These are phyloP conservation scores for Carollia perspicillata DNA, from an alignment of 2,113 vertebrate genomes.

Conservation along the genomic window DNA sequence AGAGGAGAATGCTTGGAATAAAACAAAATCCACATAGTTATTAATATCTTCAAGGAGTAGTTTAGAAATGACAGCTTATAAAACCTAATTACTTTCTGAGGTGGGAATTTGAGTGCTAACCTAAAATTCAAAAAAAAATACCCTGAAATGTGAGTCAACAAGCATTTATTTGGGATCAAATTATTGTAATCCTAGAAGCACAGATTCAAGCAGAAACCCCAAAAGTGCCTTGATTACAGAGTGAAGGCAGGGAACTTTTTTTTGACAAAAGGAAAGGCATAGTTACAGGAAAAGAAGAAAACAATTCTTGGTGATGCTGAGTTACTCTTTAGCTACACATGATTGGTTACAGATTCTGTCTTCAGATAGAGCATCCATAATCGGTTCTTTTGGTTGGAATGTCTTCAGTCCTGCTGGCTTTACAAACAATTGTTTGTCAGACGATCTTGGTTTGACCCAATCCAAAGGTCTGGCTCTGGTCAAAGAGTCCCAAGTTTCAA, in stretches of 20 bases:
- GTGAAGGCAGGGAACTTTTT: not conserved
- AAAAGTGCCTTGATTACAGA: not conserved
- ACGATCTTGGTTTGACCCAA: too few species aligned
- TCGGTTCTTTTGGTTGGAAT: not conserved
- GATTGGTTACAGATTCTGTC: not conserved
- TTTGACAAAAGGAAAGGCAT: not conserved
- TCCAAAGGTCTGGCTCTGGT: not conserved
- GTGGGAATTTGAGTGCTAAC: not conserved
- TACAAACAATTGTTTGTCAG: not conserved
- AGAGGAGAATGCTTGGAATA: constrained; percentile 28
- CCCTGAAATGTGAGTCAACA: not conserved
- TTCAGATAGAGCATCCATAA: not conserved
- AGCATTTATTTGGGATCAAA: not conserved
- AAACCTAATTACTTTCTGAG: not conserved
- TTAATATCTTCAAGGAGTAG: not conserved
- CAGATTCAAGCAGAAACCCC: not conserved
- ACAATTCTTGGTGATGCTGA: not conserved
- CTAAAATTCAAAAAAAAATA: not conserved
- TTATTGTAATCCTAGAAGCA: not conserved
- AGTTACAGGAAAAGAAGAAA: not conserved
- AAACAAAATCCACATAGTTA: not conserved
- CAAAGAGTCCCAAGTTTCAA: not conserved
- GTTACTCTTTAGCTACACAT: not conserved
- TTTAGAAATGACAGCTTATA: not conserved
- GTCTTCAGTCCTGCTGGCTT: not conserved